Conservation (phyloP, 1,140 invertebrate genomes). For the Heliconius eleuchia region DNA sequence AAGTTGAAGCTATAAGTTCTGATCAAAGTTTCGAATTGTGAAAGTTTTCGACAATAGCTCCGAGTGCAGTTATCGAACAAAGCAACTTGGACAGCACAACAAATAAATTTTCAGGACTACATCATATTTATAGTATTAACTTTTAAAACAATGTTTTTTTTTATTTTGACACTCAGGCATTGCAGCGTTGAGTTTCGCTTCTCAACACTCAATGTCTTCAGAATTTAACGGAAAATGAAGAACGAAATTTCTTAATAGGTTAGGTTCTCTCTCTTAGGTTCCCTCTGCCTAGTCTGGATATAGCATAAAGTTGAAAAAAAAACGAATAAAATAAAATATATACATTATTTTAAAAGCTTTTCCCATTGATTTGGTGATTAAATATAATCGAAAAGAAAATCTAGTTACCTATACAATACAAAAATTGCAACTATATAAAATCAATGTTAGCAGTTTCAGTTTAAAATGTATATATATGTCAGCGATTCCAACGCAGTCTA, state of each 20-base stretch:
- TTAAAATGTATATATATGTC: not conserved
- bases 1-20: not conserved
- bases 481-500: not conserved
- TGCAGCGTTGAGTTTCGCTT: too few species aligned
- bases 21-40: not conserved
- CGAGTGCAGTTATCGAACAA: constrained; percentile 16
- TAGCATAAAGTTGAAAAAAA: too few species aligned
- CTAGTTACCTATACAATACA: not conserved
- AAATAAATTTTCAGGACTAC: not conserved
- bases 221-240: too few species aligned
- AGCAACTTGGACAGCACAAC: constrained; percentile 1
- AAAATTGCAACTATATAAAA: not conserved
- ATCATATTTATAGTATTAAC: not conserved
- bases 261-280: too few species aligned
- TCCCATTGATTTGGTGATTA: too few species aligned
- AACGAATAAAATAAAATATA: too few species aligned
- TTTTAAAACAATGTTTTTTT: not conserved
- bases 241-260: too few species aligned
- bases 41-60: constrained; percentile 11
- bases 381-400: not conserved
- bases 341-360: too few species aligned
- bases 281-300: too few species aligned
- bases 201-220: too few species aligned
- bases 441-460: too few species aligned
- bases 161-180: too few species aligned